Percentiles rank a stretch among this genome's conserved stretches.
phyloP scores from a whole-genome alignment of 2,888 invertebrate genomes.

The Dynastes grantii region DNA sequence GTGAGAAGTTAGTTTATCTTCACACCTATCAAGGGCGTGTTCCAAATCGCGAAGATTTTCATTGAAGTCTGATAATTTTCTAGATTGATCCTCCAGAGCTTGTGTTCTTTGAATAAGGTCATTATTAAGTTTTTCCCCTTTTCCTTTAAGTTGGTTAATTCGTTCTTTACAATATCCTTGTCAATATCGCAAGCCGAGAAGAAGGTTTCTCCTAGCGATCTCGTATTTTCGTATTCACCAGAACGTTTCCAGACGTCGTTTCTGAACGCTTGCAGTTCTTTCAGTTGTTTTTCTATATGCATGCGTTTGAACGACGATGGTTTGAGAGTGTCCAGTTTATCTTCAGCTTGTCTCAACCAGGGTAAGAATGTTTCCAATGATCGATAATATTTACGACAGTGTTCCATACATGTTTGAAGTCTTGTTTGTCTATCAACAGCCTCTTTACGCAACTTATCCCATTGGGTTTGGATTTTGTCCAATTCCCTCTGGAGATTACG shows the following conservation, averaged over 20 bases:
- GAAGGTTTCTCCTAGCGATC: conserved; percentile 90
- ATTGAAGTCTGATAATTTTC: conserved; percentile 87
- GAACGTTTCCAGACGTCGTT: conserved; percentile 96
- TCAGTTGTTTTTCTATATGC: conserved; percentile 89
- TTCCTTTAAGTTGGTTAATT: conserved; percentile 86
- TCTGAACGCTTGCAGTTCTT: conserved; percentile 90
- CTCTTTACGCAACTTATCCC: conserved; percentile 93
- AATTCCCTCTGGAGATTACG: conserved; percentile 83
- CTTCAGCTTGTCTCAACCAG: conserved; percentile 91
- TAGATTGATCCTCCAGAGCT: conserved; percentile 86
- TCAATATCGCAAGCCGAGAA: conserved; percentile 91
- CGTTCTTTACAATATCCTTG: conserved; percentile 89
- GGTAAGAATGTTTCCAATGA: conserved; percentile 89
- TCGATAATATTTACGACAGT: conserved; percentile 91
- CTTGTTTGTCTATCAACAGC: conserved; percentile 89
- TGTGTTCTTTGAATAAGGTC: conserved; percentile 85
- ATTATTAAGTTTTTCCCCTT: conserved; percentile 93
- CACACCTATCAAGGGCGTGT: conserved; percentile 88
- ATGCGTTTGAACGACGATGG: conserved; percentile 88
- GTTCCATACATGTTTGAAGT: conserved; percentile 92
- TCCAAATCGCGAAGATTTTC: conserved; percentile 90
- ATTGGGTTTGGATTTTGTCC: conserved; percentile 91
- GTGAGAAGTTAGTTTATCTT: conserved; percentile 86
- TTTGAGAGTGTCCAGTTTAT: conserved; percentile 84
- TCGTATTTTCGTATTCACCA: conserved; percentile 93